Evolutionary conservation across 2,888 invertebrate genomes (phyloP), one percentile per base, ranked within the genome.

Genomic region (Drosophila peninsularis): DNA sequence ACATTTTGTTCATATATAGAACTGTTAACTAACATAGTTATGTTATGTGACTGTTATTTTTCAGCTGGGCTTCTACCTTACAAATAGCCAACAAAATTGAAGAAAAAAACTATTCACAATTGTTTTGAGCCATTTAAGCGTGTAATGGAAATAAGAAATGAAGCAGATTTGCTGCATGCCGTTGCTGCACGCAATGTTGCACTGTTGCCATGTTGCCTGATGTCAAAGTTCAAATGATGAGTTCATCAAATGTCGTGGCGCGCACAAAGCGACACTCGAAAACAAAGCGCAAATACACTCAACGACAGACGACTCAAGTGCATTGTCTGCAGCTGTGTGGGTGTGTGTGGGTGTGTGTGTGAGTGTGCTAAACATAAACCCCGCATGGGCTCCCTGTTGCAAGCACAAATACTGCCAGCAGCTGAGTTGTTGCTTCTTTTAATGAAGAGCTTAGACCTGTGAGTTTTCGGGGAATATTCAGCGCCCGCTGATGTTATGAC

Each of bases 211-310:
- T 37, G 45, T 47, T 50, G 58, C 47, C 11, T 7, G 67, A 75
- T 75, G 86, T 79, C 86, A 83, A 82, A 83, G 83, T 83, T 83
- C 83, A 83, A 88, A 73, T 82, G 77, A 77, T 83, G 83, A 88
- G 88, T 85, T 83, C 83, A 83, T 79, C 80, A 84, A 85, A 85
- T 71, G 79, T 75, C 71, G 67, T 62, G 36, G 30, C 56, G 64
- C 63, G 41, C 58, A 71, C 69, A 82, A 71, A 79, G 82, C 76
- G 72, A 70, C 85, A 84, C 78, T 79, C 70, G 74, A 68, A 76
- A 76, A 88, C 86, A 85, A 83, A 75, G 82, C 86, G 69, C 82
- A 82, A 80, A 88, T 88, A 88, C 80, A 85, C 83, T 83, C 82
- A 71, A 61, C 75, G 75, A 77, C 88, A 83, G 82, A 83, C 83